Percentiles rank a stretch among this genome's conserved stretches.
Conservation (phyloP, 2,797 vertebrate genomes). For the Neosalanx taihuensis region DNA sequence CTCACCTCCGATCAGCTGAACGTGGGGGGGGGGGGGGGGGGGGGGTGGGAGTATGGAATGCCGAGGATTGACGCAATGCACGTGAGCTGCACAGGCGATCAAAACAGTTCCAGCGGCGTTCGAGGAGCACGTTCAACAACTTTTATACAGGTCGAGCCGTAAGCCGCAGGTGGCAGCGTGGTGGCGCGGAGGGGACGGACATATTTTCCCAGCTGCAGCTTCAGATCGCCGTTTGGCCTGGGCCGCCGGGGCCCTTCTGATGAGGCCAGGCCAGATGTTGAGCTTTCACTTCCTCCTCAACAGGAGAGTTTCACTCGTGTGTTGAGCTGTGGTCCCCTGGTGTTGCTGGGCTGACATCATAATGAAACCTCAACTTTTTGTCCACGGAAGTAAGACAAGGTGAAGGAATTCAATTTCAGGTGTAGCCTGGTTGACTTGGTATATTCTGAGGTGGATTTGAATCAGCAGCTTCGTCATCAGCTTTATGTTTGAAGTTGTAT, state of each 20-base stretch:
- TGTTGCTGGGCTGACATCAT: background rate
- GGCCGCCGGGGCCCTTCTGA: background rate
- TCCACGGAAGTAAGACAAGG: no score
- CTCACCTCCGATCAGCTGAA: slow-evolving; percentile 18
- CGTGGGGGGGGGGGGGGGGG: slow-evolving; percentile 16
- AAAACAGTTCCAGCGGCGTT: background rate
- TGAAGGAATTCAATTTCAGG: background rate
- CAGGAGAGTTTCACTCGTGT: slow-evolving; percentile 17
- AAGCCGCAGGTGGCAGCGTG: background rate
- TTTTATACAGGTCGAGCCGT: background rate
- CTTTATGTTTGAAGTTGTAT: no score
- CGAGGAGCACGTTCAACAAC: background rate
- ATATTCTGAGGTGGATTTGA: no score
- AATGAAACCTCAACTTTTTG: no score
- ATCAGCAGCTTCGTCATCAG: no score
- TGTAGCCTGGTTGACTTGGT: slow-evolving; percentile 9
- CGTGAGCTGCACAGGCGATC: background rate
- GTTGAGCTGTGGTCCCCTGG: background rate
- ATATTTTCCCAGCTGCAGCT: background rate
- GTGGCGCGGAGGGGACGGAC: background rate
- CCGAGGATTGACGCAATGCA: background rate
- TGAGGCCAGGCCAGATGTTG: background rate
- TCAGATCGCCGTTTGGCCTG: background rate
- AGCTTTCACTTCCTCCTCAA: slow-evolving; percentile 19
- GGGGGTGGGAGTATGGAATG: background rate